Evolutionary conservation across 1,140 invertebrate species (phyloP), one percentile per base, ranked within the genome.

Genomic region (Sarcophaga peregrina): DNA sequence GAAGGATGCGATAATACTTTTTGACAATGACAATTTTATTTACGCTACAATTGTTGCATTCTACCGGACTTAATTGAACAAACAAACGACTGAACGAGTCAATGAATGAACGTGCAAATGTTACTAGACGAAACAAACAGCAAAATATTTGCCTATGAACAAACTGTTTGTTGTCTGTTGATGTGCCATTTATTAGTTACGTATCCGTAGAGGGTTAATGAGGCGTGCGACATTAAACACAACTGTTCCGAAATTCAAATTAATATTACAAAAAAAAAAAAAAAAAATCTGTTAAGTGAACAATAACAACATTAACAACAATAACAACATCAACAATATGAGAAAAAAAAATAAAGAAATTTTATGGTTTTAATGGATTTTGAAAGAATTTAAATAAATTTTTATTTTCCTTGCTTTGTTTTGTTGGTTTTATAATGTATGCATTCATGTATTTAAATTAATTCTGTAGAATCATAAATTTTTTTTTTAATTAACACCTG

Each of bases 31-130:
- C 74, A 48, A 48, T 46, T 47, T 47, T 75, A 48, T 75, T 82
- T 54, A 82, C 81, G 81, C 62, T 73, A 82, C 81, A 82, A 82
- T 74, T 82, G 68, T 82, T 82, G 62, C 68, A 46, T 73, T 74
- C 46, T 15, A 25, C 20, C 20, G 62, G 10, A 68, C 8, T 17
- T 15, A 25, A n/a, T 68, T 52, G 25, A 37, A 37, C 25, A 37
- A 37, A 37, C 25, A 37, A 37, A 37, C 4, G 25, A 37, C 25
- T 37, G 25, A 37, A n/a, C n/a, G n/a, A n/a, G n/a, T n/a, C n/a
- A n/a, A n/a, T n/a, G n/a, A n/a, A n/a, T n/a, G n/a, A n/a, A 37
- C 25, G 25, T 37, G 25, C 25, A 4, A 37, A 37, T 37, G 4
- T 4, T 37, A 37, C 25, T 37, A 37, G 1, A 37, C 1, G 1